Percentiles rank a stretch among this genome's conserved stretches.
Evolutionary conservation across 2,797 vertebrate species (phyloP).

Genomic region (Molossus alvarezi): DNA sequence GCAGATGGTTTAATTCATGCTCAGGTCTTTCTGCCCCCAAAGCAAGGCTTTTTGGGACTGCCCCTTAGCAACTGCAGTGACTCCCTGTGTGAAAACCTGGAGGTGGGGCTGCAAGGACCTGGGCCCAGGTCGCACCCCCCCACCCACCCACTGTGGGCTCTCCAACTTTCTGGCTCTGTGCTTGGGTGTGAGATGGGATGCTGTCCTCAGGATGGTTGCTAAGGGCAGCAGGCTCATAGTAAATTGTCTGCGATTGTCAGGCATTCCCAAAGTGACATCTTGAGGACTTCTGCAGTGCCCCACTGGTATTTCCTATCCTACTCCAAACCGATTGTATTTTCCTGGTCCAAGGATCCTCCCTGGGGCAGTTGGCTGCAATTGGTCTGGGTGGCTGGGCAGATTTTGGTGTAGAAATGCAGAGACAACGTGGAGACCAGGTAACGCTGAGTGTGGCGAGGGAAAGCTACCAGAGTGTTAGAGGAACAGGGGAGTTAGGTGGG

Average conservation of each 20-base stretch:
- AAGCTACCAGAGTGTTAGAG: background rate
- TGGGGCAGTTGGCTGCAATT: background rate
- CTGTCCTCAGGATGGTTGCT: background rate
- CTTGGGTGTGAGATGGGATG: background rate
- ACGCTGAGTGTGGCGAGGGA: rapidly evolving
- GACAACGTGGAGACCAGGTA: background rate
- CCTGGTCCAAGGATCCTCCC: background rate
- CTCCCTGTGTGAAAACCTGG: too few relatives aligned
- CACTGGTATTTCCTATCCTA: background rate
- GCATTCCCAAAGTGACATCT: background rate
- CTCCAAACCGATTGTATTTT: background rate
- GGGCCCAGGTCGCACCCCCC: background rate
- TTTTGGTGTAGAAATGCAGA: background rate
- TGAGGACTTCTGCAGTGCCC: background rate
- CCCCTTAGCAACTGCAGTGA: rapidly evolving
- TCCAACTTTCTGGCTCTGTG: background rate
- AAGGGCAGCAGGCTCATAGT: background rate
- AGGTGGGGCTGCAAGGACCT: background rate
- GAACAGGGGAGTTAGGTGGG: rapidly evolving
- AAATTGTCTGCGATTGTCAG: background rate
- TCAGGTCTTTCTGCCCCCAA: background rate
- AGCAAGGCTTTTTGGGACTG: too few relatives aligned
- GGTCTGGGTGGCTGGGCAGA: background rate
- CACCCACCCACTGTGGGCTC: background rate
- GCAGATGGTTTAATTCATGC: background rate